Conservation (phyloP, 53 echinoderm and acorn worm genomes). For the Actinopyga echinites region DNA sequence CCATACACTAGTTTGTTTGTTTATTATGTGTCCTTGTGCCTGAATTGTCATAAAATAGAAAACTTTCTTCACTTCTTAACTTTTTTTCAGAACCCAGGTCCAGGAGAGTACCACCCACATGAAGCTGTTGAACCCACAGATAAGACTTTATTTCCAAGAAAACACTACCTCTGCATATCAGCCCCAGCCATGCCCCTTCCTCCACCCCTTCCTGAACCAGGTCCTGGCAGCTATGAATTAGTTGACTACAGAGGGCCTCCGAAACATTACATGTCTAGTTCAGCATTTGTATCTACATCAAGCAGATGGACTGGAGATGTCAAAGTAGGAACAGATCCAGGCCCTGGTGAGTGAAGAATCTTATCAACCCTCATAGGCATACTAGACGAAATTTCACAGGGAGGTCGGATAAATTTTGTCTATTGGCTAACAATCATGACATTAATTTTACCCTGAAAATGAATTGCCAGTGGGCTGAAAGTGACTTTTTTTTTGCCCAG, state of each 20-base stretch:
- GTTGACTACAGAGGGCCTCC: conserved; percentile 85
- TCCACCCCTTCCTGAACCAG: conserved; percentile 87
- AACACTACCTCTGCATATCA: conserved; percentile 98
- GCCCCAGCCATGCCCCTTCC: conserved; percentile 99
- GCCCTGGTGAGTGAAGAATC: conserved; percentile 68
- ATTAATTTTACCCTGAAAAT: too few relatives aligned
- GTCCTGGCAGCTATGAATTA: conserved; percentile 89
- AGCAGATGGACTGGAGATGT: conserved; percentile 86
- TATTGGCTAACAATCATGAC: too few relatives aligned
- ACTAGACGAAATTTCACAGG: too few relatives aligned
- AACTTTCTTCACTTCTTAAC: not conserved
- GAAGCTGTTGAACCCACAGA: conserved; percentile 70
- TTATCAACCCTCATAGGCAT: too few relatives aligned
- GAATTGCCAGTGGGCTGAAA: too few relatives aligned
- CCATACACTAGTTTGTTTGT: not conserved
- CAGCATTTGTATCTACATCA: conserved; percentile 91
- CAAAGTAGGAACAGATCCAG: conserved; percentile 61
- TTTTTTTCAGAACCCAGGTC: conserved; percentile 82
- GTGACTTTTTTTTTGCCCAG: too few relatives aligned
- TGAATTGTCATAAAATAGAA: not conserved
- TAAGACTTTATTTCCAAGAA: conserved; percentile 83
- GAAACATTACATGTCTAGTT: conserved; percentile 96
- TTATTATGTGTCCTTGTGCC: not conserved
- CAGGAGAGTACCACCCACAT: conserved; percentile 90
- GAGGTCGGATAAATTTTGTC: too few relatives aligned